Percentiles rank a stretch among this genome's conserved stretches.
phyloP scores from a whole-genome alignment of 2,797 vertebrate genomes.

The Adelosebastes latens region DNA sequence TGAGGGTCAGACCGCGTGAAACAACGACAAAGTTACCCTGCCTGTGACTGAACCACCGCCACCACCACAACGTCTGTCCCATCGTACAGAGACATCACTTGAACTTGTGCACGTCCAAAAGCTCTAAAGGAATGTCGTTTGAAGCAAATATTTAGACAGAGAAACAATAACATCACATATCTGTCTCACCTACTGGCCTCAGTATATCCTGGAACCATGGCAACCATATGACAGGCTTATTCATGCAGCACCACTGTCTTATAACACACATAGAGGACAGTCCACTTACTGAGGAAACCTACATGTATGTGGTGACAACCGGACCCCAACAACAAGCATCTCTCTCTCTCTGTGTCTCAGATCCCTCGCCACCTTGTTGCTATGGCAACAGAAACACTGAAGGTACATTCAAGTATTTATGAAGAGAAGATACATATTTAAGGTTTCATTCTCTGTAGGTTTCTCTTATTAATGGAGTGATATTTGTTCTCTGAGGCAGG shows the following conservation, averaged over 20 bases:
- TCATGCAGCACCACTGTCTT: conserved; percentile 25
- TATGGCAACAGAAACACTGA: conserved; percentile 74
- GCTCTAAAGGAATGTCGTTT: conserved; percentile 27
- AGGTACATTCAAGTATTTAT: conserved; percentile 94
- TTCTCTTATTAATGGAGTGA: conserved; percentile 33
- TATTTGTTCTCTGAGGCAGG: conserved; percentile 49
- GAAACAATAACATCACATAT: conserved; percentile 18
- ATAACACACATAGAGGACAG: conserved; percentile 19
- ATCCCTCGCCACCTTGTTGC: conserved; percentile 69
- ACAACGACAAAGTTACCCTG: conserved; percentile 16
- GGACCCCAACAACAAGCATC: conserved; percentile 15
- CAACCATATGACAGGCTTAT: conserved; percentile 9
- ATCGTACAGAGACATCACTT: conserved; percentile 32
- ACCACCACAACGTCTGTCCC: conserved; percentile 12
- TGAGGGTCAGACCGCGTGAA: conserved; percentile 29
- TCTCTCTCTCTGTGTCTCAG: conserved; percentile 30
- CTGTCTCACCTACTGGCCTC: conserved; percentile 6
- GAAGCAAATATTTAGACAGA: conserved; percentile 35
- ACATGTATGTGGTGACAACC: background rate
- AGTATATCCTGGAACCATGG: conserved; percentile 8
- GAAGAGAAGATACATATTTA: conserved; percentile 84
- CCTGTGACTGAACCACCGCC: conserved; percentile 54
- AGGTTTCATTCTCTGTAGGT: conserved; percentile 74
- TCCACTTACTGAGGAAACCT: conserved; percentile 20
- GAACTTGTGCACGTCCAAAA: conserved; percentile 34